These are phyloP conservation scores for Lathamus discolor DNA, from an alignment of 2,113 vertebrate species.

Conservation along the genomic window DNA sequence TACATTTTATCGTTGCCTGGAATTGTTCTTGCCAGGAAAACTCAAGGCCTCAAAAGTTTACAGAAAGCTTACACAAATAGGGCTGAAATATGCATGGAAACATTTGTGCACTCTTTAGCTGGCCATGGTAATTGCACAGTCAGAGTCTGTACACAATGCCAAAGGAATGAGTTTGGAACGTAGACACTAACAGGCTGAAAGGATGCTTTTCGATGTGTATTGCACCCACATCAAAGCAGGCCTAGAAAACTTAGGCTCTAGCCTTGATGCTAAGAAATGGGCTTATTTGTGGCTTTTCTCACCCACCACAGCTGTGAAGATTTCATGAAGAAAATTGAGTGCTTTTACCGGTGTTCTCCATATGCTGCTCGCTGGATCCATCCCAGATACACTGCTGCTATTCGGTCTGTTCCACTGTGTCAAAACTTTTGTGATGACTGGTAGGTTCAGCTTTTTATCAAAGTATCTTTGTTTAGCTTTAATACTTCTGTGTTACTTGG, in stretches of 20 bases:
- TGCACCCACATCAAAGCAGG: neutral
- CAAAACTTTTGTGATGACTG: constrained; percentile 74
- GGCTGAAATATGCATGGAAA: constrained; percentile 49
- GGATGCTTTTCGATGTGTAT: neutral
- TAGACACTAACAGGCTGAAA: neutral
- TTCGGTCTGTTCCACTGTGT: constrained; percentile 69
- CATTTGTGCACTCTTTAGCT: constrained; percentile 31
- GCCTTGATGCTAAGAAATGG: neutral
- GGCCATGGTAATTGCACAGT: neutral
- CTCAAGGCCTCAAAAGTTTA: constrained; percentile 33
- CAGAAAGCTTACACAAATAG: constrained; percentile 41
- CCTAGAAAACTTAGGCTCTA: neutral
- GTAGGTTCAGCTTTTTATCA: constrained; percentile 48
- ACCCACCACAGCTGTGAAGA: constrained; percentile 69
- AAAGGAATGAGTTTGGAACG: constrained; percentile 18
- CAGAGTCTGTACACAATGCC: neutral
- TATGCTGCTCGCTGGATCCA: constrained; percentile 64
- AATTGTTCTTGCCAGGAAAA: neutral
- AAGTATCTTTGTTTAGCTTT: neutral
- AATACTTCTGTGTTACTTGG: neutral
- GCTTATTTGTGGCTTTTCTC: constrained; percentile 32
- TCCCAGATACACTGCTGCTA: constrained; percentile 28
- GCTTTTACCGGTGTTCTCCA: constrained; percentile 78
- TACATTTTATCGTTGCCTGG: constrained; percentile 14
- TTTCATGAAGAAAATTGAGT: constrained; percentile 75